Base-by-base conservation (phyloP, 2,797 vertebrate genomes). In the Catharus ustulatus region DNA sequence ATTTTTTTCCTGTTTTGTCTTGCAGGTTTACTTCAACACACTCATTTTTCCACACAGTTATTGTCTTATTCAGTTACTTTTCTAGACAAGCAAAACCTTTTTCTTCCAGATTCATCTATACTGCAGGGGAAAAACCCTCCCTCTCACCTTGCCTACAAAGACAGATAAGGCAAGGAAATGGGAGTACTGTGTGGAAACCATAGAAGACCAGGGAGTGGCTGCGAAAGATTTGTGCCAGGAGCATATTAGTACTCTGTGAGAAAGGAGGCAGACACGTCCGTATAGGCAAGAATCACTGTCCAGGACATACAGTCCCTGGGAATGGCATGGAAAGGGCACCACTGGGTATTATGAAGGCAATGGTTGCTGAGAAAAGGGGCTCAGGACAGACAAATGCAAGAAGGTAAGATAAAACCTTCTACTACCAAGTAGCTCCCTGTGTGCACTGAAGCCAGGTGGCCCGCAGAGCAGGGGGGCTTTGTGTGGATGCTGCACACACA, bases 401-500 rank as follows among this genome's bases (percentile, higher is more conserved):
- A 38, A 38, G 38, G 11, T 38, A 71, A 40, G 11, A 61, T 4
- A 21, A 67, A 58, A 69, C 17, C 15, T 71, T 59, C 11, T 52
- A 58, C 34, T 72, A 21, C 24, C 30, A 8, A n/a, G n/a, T 5
- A 79, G 15, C 26, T 76, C 19, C 10, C 24, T 32, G 36, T 22
- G 36, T 54, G 49, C 61, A 7, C 78, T 16, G 30, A 40, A 45
- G 58, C 10, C 45, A 30, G 42, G 40, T 30, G 81, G 40, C 30
- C 48, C 63, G 67, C n/a, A 17, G 29, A 6, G 46, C 32, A 7
- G 23, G 32, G n/a, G 8, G 4, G 21, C 17, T 15, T 11, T 22
- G 49, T 14, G n/a, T 17, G 4, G 14, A 13, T n/a, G 14, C 40
- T 45, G 49, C 51, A 30, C 29, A 12, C 0, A 6, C 15, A 20